Evolutionary conservation across 1,140 invertebrate genomes (phyloP).

Genomic region (Bombus waltoni): DNA sequence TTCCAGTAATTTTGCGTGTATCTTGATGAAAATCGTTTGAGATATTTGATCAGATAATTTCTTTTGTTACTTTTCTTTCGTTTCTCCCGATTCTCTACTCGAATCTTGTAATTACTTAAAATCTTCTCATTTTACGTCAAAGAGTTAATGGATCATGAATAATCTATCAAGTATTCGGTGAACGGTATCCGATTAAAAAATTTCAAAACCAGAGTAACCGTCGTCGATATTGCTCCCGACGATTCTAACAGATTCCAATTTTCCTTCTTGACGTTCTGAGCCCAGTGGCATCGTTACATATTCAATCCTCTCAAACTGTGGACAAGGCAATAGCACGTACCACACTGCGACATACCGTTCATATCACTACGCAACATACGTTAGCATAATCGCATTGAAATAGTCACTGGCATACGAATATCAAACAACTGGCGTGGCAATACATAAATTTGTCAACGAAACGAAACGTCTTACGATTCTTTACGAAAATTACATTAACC

Average conservation of each 20-base stretch:
- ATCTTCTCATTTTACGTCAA: too few relatives aligned
- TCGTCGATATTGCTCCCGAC: not conserved
- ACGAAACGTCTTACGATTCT: not conserved
- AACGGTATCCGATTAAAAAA: too few relatives aligned
- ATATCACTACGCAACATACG: constrained; percentile 46
- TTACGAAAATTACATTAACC: too few relatives aligned
- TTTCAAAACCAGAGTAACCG: not conserved
- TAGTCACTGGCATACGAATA: constrained; percentile 24
- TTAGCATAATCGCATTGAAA: constrained; percentile 55
- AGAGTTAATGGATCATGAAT: too few relatives aligned
- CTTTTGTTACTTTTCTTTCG: not conserved
- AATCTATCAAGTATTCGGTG: too few relatives aligned
- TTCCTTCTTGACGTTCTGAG: constrained; percentile 32
- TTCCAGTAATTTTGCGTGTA: too few relatives aligned
- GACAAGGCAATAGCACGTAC: constrained; percentile 38
- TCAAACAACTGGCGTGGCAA: constrained; percentile 27
- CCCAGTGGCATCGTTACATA: constrained; percentile 27
- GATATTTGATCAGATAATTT: too few relatives aligned
- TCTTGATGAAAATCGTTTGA: too few relatives aligned
- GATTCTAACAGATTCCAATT: constrained; percentile 1
- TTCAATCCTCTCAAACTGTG: constrained; percentile 42
- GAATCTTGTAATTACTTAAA: too few relatives aligned
- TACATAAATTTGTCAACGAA: constrained; percentile 18
- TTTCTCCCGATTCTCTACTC: too few relatives aligned
- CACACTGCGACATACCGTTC: constrained; percentile 14